Conservation (phyloP, 2,113 vertebrate genomes). For the Muntiacus muntjak region DNA sequence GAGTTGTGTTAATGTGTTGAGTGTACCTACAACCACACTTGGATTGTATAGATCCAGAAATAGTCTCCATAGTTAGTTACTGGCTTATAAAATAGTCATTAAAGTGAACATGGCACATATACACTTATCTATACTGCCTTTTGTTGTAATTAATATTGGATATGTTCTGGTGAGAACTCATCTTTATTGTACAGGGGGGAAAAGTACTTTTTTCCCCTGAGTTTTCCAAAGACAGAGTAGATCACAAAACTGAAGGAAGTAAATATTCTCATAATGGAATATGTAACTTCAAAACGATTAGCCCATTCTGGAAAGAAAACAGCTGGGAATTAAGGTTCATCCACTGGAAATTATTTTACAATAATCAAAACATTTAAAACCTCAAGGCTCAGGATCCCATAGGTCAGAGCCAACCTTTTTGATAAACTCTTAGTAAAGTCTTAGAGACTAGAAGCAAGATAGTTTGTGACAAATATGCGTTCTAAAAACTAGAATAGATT, state of each 20-base stretch:
- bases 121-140: not conserved
- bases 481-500: conserved; percentile 44
- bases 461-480: conserved; percentile 22
- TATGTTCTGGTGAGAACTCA: not conserved
- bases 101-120: not conserved
- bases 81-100: not conserved
- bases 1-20: not conserved
- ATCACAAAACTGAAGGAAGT: conserved; percentile 39
- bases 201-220: conserved; percentile 46
- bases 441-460: conserved; percentile 56
- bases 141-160: not conserved
- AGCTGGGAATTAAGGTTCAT: conserved; percentile 23
- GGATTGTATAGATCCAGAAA: not conserved
- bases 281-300: not conserved
- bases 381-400: conserved; percentile 58
- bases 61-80: not conserved
- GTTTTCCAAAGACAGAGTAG: conserved; percentile 68
- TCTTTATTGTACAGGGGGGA: not conserved
- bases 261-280: not conserved
- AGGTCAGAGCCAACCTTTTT: conserved; percentile 63
- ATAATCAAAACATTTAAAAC: conserved; percentile 49
- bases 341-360: conserved; percentile 48
- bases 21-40: not conserved
- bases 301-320: conserved; percentile 32
- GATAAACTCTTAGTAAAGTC: conserved; percentile 45